These are phyloP conservation scores for Prionchulus punctatus DNA, from an alignment of 2,888 invertebrate genomes.

Conservation along the genomic window DNA sequence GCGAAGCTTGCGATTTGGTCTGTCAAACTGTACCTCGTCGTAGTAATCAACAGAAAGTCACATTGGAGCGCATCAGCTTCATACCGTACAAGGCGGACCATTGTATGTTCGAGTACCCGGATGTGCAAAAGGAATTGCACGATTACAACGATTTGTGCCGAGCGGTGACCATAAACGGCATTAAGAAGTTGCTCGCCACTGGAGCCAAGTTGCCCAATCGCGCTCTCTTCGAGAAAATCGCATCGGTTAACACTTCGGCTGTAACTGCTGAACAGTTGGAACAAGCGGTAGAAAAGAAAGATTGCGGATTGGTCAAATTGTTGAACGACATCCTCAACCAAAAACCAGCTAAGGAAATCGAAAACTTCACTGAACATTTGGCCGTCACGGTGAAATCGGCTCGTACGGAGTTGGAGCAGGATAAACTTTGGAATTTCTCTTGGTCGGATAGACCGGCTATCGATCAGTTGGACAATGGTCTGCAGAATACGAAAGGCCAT, in stretches of 20 bases:
- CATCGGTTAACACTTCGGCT: no score
- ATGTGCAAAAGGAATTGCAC: not conserved
- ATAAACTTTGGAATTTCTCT: not conserved
- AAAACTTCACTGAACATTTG: no score
- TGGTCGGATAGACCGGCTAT: slow-evolving; percentile 1
- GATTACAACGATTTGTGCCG: not conserved
- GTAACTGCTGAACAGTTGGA: no score
- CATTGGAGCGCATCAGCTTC: slow-evolving; percentile 29
- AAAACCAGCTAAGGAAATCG: no score
- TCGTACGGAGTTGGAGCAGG: not conserved
- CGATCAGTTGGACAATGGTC: slow-evolving; percentile 1
- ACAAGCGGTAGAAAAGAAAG: not conserved
- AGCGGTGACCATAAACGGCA: not conserved
- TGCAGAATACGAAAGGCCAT: slow-evolving; percentile 30
- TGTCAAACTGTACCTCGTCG: slow-evolving; percentile 38
- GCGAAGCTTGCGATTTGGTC: slow-evolving; percentile 38
- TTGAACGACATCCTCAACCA: no score
- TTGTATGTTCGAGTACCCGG: not conserved
- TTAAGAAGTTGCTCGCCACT: not conserved
- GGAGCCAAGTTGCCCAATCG: not conserved
- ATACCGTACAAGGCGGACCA: slow-evolving; percentile 23
- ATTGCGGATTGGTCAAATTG: not conserved
- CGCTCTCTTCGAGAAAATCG: not conserved
- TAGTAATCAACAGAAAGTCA: slow-evolving; percentile 23
- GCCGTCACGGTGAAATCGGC: no score